Evolutionary conservation across 2,797 vertebrate species (phyloP).

Genomic region (Sebastes variabilis): DNA sequence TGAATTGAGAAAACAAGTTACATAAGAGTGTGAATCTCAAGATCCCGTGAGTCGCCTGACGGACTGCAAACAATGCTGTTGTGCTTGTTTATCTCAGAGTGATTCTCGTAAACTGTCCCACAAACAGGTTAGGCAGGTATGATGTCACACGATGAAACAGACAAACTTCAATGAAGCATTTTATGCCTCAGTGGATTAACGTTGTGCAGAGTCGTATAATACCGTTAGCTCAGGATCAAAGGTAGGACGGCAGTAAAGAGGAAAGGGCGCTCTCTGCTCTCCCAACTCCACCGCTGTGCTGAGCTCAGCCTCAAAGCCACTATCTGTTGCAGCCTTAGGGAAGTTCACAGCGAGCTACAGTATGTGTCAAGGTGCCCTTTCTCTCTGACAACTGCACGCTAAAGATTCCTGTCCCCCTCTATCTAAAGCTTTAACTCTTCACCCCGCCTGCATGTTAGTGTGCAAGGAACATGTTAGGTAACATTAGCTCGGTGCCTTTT

Average conservation of each 20-base stretch:
- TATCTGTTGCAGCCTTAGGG: slow-evolving; percentile 61
- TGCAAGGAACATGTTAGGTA: neutral
- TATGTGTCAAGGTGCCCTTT: slow-evolving; percentile 77
- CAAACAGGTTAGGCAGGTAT: slow-evolving; percentile 6
- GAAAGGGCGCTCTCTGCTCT: slow-evolving; percentile 27
- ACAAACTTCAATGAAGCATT: neutral
- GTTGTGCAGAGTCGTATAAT: neutral
- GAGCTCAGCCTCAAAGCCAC: slow-evolving; percentile 43
- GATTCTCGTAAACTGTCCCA: neutral
- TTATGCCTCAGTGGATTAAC: neutral
- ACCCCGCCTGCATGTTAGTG: neutral
- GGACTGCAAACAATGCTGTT: neutral
- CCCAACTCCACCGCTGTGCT: slow-evolving; percentile 50
- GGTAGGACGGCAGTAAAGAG: slow-evolving; percentile 28
- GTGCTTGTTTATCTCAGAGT: neutral
- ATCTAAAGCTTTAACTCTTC: slow-evolving; percentile 49
- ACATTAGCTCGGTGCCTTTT: neutral
- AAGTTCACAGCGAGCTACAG: slow-evolving; percentile 67
- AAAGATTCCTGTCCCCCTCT: slow-evolving; percentile 59
- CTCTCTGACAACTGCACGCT: slow-evolving; percentile 67
- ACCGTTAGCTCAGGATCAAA: slow-evolving; percentile 29
- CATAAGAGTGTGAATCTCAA: neutral
- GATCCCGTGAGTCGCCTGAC: neutral
- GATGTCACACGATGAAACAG: neutral
- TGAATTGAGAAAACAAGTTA: neutral